Percentiles rank a stretch among this genome's conserved stretches.
These are phyloP conservation scores for Nyctereutes procyonoides DNA, from an alignment of 2,113 vertebrate species.

Conservation along the genomic window DNA sequence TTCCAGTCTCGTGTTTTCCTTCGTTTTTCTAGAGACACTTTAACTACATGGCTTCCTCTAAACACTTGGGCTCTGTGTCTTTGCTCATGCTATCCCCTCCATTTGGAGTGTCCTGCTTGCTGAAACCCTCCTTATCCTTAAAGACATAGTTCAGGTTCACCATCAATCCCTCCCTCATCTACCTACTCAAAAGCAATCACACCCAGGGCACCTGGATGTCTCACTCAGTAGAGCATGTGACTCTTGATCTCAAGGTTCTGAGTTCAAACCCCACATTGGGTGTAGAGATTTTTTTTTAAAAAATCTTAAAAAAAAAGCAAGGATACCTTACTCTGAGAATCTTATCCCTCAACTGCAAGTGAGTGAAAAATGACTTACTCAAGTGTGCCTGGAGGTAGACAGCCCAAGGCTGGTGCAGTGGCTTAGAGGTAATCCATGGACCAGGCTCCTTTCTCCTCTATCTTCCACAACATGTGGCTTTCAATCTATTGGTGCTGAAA, in stretches of 20 bases:
- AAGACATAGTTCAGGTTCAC: not conserved
- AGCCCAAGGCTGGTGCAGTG: not conserved
- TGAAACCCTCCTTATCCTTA: not conserved
- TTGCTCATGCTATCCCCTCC: not conserved
- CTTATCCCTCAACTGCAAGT: not conserved
- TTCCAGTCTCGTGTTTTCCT: not conserved
- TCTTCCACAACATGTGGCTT: not conserved
- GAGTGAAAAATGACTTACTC: not conserved
- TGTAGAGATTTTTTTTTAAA: not conserved
- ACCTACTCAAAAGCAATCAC: not conserved
- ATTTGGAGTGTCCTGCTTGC: not conserved
- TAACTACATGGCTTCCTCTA: not conserved
- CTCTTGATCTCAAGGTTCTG: not conserved
- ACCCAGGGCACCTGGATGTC: not conserved
- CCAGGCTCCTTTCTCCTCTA: not conserved
- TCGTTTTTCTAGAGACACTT: not conserved
- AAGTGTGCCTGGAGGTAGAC: not conserved
- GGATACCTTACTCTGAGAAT: not conserved
- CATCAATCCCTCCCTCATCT: not conserved
- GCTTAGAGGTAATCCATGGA: not conserved
- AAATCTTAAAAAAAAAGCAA: not conserved
- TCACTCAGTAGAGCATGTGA: not conserved
- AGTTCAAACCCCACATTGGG: not conserved
- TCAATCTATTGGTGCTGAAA: not conserved
- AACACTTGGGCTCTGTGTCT: not conserved